Base-by-base conservation (phyloP, 2,888 invertebrate species). In the Drosophila koepferae region DNA sequence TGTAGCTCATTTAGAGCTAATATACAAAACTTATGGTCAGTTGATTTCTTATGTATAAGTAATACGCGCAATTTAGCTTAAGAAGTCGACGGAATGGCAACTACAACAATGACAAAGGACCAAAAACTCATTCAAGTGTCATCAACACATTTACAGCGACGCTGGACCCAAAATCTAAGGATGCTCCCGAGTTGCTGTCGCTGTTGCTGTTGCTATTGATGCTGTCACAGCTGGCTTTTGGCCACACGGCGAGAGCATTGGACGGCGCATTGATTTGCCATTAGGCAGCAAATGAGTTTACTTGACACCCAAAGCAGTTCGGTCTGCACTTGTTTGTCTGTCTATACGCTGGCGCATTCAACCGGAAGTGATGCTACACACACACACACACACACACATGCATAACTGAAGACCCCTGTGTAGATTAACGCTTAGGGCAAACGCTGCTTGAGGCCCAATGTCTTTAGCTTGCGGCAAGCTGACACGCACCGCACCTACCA, bases 21-120 rank as follows among this genome's bases (percentile, higher is more conserved):
- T 90, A 89, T 72, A 77, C 81, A 81, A 75, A 86, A 88, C 86
- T 88, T 90, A 88, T 90, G 90, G 89, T 86, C 90, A 90, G 86
- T 91, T 91, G 89, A 82, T 76, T 88, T 77, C 81, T 79, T 77
- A 86, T 90, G 84, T 76, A 77, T 73, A 81, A 76, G 83, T 89
- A 89, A 90, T 89, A 82, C 78, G 89, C 67, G 76, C 66, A 82
- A 90, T 90, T 86, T 89, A 89, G 81, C 81, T 85, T 81, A 55
- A 90, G 81, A 56, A 46, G 60, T 40, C 49, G 28, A 18, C 48
- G 63, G 28, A 44, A 20, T 20, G 8, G 63, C 18, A 38, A 65
- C 67, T 49, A 54, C 63, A 54, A 36, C 62, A 63, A 43, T 55
- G 65, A 73, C 74, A 81, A 72, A 74, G 51, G 80, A 70, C 72